These are phyloP conservation scores for Sebastes flavidus DNA, from an alignment of 2,797 vertebrate species.

Conservation along the genomic window DNA sequence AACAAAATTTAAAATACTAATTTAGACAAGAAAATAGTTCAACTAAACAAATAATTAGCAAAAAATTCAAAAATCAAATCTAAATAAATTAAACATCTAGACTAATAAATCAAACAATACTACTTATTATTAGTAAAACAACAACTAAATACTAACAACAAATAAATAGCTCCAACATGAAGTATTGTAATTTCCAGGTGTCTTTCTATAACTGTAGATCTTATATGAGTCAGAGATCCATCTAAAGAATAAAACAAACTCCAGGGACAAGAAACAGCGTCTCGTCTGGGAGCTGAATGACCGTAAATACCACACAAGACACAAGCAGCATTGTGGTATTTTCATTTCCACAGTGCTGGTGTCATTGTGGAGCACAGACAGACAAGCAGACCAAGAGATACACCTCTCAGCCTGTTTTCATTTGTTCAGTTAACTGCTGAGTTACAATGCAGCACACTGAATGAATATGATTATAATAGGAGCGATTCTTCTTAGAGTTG, in stretches of 20 bases:
- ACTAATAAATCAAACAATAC: no score
- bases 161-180: no score
- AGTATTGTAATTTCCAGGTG: no score
- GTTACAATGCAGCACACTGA: background rate
- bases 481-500: background rate
- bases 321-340: background rate
- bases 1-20: no score
- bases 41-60: no score
- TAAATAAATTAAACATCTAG: no score
- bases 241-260: background rate
- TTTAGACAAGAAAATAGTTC: no score
- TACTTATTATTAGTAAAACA: no score
- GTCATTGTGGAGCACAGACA: background rate
- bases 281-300: background rate
- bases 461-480: background rate
- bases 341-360: background rate
- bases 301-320: background rate
- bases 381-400: background rate
- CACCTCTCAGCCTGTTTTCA: background rate
- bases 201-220: background rate
- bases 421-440: background rate
- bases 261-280: background rate
- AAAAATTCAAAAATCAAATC: no score
- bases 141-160: no score
- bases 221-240: background rate